Evolutionary conservation across 92 coral and sea anemone species (phyloP).

Genomic region (Palythoa grandiflora): DNA sequence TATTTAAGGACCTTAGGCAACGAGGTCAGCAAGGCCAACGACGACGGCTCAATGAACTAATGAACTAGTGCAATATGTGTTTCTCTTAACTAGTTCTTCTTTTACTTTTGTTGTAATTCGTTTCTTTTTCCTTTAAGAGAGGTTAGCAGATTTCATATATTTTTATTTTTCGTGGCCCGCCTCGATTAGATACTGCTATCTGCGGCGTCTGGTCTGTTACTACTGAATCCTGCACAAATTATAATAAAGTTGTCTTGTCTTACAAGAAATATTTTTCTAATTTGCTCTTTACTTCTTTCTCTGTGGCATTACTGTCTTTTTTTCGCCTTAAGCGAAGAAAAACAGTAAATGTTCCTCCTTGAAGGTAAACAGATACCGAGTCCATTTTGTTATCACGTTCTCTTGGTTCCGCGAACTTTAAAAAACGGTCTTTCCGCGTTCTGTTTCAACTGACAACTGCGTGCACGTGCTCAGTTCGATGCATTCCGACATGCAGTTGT

Average conservation of each 20-base stretch:
- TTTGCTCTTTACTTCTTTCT: too few species aligned
- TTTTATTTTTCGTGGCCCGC: background rate
- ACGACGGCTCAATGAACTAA: background rate
- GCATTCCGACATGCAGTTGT: too few species aligned
- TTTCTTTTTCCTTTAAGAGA: conserved; percentile 6
- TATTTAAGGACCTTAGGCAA: conserved; percentile 1
- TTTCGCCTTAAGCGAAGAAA: background rate
- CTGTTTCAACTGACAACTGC: too few species aligned
- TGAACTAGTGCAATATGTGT: background rate
- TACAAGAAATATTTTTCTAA: background rate
- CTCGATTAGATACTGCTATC: conserved; percentile 8
- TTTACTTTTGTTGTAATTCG: background rate
- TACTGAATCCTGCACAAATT: background rate
- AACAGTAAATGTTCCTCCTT: background rate
- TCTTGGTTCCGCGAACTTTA: background rate
- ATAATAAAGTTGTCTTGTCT: conserved; percentile 2
- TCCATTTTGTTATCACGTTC: conserved; percentile 1
- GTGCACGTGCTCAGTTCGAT: too few species aligned
- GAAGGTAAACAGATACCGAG: background rate
- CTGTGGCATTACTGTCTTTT: background rate
- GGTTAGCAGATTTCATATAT: background rate
- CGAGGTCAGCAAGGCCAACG: conserved; percentile 5
- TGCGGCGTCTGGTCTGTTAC: background rate
- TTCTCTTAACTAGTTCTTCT: background rate
- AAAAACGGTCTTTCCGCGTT: background rate